These are phyloP conservation scores for Rynchops niger DNA, from an alignment of 2,113 vertebrate genomes.

Conservation along the genomic window DNA sequence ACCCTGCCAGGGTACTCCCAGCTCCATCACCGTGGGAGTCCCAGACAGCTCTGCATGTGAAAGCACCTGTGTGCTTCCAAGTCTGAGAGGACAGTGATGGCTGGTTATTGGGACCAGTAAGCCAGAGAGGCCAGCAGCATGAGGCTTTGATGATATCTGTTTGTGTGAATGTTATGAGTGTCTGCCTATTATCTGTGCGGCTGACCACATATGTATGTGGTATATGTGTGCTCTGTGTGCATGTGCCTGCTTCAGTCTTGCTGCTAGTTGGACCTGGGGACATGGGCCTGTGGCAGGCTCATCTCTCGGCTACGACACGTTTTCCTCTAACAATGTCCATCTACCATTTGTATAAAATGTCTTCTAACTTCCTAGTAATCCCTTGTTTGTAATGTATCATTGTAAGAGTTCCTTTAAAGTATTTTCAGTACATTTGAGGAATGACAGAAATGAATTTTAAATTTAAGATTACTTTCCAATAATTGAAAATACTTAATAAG, in stretches of 20 bases:
- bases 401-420: background rate
- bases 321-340: background rate
- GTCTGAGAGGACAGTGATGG: background rate
- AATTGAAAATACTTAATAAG: background rate
- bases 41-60: fast-evolving
- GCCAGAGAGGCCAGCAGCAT: background rate
- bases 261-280: background rate
- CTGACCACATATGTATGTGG: background rate
- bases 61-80: fast-evolving
- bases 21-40: fast-evolving
- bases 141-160: background rate
- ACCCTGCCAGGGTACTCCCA: background rate
- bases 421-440: background rate
- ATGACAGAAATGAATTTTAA: background rate
- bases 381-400: background rate
- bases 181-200: background rate
- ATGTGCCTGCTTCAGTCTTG: background rate
- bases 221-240: background rate
- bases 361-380: background rate
- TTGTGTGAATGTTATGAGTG: background rate
- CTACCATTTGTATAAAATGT: too few relatives aligned
- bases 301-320: too few relatives aligned
- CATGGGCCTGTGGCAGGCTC: background rate
- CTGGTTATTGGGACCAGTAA: background rate
- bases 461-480: background rate